A percentile compares a stretch with the other conserved stretches of the same genome.
phyloP scores from a whole-genome alignment of 1,140 invertebrate genomes.

The Drosophila yakuba region DNA sequence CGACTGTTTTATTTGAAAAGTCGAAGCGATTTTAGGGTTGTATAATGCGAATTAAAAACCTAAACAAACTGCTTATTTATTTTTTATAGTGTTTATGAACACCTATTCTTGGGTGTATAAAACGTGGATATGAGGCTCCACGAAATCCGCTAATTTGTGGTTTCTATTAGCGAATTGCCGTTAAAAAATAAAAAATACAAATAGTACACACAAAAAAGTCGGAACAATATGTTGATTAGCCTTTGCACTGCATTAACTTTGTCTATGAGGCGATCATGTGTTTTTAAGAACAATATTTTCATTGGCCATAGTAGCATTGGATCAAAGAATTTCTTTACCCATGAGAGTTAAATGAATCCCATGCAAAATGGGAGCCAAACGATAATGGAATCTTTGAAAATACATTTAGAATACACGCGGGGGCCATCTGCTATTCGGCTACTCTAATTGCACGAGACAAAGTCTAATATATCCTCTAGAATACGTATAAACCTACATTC shows the following conservation, averaged over 20 bases:
- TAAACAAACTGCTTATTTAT: constrained; percentile 38
- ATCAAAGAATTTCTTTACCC: neutral
- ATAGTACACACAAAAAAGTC: neutral
- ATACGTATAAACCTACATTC: constrained; percentile 39
- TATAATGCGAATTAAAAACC: constrained; percentile 24
- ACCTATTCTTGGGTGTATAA: constrained; percentile 7
- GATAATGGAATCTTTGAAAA: neutral
- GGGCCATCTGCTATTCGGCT: constrained; percentile 15
- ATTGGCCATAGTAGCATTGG: neutral
- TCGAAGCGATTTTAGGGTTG: constrained; percentile 22
- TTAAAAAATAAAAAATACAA: constrained; percentile 24
- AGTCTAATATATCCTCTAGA: constrained; percentile 26
- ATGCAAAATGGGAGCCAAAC: neutral
- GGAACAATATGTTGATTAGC: constrained; percentile 16
- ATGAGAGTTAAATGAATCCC: neutral
- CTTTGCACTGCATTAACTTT: constrained; percentile 15
- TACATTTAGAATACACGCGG: constrained; percentile 11
- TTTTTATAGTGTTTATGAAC: constrained; percentile 29
- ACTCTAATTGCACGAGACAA: constrained; percentile 18
- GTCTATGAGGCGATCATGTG: constrained; percentile 17
- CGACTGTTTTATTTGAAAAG: constrained; percentile 39
- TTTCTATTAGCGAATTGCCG: constrained; percentile 45
- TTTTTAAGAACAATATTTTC: neutral
- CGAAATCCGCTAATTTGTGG: constrained; percentile 43
- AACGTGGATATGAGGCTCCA: constrained; percentile 4